Percentiles rank a stretch among this genome's conserved stretches.
Evolutionary conservation across 2,797 vertebrate species (phyloP).

Genomic region (Rhincodon typus): DNA sequence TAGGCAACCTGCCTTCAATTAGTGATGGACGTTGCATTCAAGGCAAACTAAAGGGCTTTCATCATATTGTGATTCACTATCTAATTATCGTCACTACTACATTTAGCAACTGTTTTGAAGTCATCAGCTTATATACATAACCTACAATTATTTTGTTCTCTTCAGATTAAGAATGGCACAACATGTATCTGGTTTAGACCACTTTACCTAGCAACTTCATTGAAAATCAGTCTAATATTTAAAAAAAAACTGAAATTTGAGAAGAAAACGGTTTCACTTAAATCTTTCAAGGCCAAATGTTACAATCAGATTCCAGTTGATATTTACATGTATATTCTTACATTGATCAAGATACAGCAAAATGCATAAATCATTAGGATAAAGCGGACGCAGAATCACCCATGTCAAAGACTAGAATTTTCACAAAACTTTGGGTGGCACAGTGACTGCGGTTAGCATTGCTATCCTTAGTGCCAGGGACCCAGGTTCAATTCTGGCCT

Average conservation of each 20-base stretch:
- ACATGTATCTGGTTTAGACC: background rate
- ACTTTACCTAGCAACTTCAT: background rate
- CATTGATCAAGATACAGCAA: background rate
- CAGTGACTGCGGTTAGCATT: too few species aligned
- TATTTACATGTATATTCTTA: background rate
- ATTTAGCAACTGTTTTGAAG: too few species aligned
- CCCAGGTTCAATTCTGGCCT: too few species aligned
- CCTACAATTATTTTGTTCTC: background rate
- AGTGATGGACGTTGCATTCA: background rate
- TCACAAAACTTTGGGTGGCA: background rate
- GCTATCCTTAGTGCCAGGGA: too few species aligned
- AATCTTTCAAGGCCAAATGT: background rate
- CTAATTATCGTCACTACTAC: background rate
- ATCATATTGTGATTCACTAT: background rate
- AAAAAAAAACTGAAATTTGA: background rate
- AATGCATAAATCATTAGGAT: background rate
- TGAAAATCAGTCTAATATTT: background rate
- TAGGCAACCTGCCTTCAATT: background rate
- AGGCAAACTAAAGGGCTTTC: background rate
- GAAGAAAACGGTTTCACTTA: background rate
- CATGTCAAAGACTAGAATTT: background rate
- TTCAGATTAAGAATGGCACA: background rate
- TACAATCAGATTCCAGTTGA: background rate
- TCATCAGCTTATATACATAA: too few species aligned
- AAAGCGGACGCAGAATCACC: background rate